Conservation (phyloP, 30 jellyfish, hydroid and myxozoan genomes). For the Thelohanellus kitauei region DNA sequence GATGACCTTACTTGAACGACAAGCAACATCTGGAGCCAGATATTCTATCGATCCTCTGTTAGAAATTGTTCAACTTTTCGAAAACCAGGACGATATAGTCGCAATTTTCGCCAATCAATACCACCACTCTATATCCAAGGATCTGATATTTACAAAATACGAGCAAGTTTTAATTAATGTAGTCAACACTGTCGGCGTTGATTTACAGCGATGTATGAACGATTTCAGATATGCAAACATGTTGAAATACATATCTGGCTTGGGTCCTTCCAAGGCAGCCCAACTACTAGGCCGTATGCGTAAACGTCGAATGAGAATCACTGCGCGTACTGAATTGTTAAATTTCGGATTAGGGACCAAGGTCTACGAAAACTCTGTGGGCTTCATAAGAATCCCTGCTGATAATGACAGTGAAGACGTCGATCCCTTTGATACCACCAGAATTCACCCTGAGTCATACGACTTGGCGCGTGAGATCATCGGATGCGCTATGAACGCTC, state of each 20-base stretch:
- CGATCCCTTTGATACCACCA: conserved; percentile 57
- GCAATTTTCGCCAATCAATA: too few relatives aligned
- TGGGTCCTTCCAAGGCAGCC: conserved; percentile 85
- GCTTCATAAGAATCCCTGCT: conserved; percentile 42
- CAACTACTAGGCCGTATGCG: conserved; percentile 10
- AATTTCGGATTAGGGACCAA: conserved; percentile 64
- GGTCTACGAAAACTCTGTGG: conserved; percentile 72
- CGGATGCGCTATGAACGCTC: conserved; percentile 60
- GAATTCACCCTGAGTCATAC: conserved; percentile 88
- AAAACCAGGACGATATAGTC: too few relatives aligned
- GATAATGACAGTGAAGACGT: conserved; percentile 27
- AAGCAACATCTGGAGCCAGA: too few relatives aligned
- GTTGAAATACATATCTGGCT: conserved; percentile 47
- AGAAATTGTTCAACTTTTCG: too few relatives aligned
- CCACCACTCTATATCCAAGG: conserved; percentile 34
- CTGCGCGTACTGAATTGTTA: not conserved
- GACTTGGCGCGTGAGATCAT: conserved; percentile 97
- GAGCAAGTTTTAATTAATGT: conserved; percentile 42
- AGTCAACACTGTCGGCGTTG: conserved; percentile 67
- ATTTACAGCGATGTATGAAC: conserved; percentile 37
- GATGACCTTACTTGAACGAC: too few relatives aligned
- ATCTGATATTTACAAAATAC: conserved; percentile 15
- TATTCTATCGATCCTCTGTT: too few relatives aligned
- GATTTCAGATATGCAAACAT: conserved; percentile 30
- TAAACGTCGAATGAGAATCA: not conserved